phyloP scores from a whole-genome alignment of 2,888 invertebrate species.

The Drosophila buzzatii region DNA sequence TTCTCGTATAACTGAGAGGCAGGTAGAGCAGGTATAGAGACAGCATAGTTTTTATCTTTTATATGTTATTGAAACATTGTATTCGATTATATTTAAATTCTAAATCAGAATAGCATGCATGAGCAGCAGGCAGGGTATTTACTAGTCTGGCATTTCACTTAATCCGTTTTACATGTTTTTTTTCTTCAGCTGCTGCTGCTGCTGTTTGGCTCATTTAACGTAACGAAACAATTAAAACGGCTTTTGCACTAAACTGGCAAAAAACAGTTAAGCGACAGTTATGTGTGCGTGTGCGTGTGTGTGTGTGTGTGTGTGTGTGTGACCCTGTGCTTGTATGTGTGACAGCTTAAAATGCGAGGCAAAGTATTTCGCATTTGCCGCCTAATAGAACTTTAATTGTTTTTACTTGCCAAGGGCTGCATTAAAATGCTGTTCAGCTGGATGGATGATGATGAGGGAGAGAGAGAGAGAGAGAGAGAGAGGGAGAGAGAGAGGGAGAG shows the following conservation, averaged over 20 bases:
- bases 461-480: background rate
- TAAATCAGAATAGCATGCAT: background rate
- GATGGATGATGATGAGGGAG: background rate
- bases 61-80: background rate
- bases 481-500: background rate
- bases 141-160: background rate
- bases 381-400: conserved; percentile 80
- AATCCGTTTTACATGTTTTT: background rate
- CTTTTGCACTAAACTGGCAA: conserved; percentile 72
- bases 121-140: background rate
- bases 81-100: background rate
- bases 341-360: conserved; percentile 43
- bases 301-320: background rate
- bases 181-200: conserved; percentile 17
- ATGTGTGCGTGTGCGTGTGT: conserved; percentile 15
- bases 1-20: no score
- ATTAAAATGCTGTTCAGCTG: conserved; percentile 21
- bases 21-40: no score
- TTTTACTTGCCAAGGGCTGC: conserved; percentile 36
- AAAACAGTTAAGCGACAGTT: conserved; percentile 71
- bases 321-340: conserved; percentile 10
- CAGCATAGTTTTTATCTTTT: background rate
- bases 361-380: conserved; percentile 73
- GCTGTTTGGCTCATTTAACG: conserved; percentile 70
- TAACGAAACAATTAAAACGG: conserved; percentile 79